A percentile compares a stretch with the other conserved stretches of the same genome.
phyloP scores from a whole-genome alignment of 1,140 invertebrate species.

The Drosophila mauritiana region DNA sequence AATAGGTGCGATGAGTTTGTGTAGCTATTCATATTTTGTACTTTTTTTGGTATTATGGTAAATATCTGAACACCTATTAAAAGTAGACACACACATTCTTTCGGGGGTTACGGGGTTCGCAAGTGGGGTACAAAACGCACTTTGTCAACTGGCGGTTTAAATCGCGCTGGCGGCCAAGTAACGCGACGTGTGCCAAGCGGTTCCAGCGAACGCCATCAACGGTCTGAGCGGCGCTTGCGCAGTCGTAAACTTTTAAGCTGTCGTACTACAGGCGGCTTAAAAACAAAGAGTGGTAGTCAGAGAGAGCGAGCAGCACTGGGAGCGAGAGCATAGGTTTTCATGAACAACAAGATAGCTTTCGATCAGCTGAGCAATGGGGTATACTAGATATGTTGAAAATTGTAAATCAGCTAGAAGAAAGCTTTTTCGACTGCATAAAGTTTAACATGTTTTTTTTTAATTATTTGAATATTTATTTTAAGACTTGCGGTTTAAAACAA shows the following conservation, averaged over 20 bases:
- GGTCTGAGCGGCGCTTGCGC: slow-evolving; percentile 75
- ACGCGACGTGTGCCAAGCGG: slow-evolving; percentile 67
- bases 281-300: neutral
- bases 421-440: too few relatives aligned
- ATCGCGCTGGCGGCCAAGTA: slow-evolving; percentile 30
- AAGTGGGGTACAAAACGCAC: slow-evolving; percentile 7
- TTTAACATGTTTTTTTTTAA: too few relatives aligned
- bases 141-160: slow-evolving; percentile 11
- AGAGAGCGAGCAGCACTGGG: neutral
- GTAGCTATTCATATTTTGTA: neutral
- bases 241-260: slow-evolving; percentile 61
- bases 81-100: neutral
- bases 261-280: slow-evolving; percentile 10
- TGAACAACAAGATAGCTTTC: slow-evolving; percentile 30
- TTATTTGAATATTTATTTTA: too few relatives aligned
- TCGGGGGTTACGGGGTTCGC: slow-evolving; percentile 5
- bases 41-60: neutral
- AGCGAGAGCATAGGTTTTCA: slow-evolving; percentile 16
- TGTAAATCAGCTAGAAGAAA: too few relatives aligned
- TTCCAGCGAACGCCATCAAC: slow-evolving; percentile 71
- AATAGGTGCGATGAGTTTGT: neutral
- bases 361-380: slow-evolving; percentile 9
- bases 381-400: too few relatives aligned
- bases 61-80: neutral
- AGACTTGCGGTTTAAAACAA: too few relatives aligned